Base-by-base conservation (phyloP, 1,140 invertebrate genomes). In the Hermatobates lingyangjiaoensis region DNA sequence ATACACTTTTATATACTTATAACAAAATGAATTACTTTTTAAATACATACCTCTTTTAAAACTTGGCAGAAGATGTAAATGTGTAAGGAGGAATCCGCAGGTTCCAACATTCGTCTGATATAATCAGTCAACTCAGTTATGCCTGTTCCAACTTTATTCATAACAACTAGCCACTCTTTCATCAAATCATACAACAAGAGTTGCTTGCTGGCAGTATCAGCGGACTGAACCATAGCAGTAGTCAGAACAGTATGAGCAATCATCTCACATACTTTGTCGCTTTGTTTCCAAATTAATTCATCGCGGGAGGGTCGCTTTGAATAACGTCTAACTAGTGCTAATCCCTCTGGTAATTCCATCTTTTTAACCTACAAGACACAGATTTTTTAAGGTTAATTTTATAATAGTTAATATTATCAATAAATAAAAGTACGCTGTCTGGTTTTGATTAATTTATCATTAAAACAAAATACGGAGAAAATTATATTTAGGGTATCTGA, bases 61-160 rank as follows among this genome's bases (percentile, higher is more conserved):
- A 77, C 72, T 50, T 64, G 63, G 55, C 68, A 69, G 53, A 75
- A 71, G 45, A 68, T 67, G 60, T 74, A 75, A 54, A 75, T 70
- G 57, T 75, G 72, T 56, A 69, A 64, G 51, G 72, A 71, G 56
- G 71, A 72, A 52, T 71, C 69, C 18, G 72, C 71, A 5, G 70
- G 66, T 56, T 72, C 66, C 45, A 73, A 68, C 54, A 74, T 67
- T 63, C 73, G 74, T 27, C 70, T 64, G 52, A 74, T 42, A 18
- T 20, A 18, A 42, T 42, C 39, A 42, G 7, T 42, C 14, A 42
- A 4, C 4, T 42, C 7, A 18, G 39, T 5, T 12, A 42, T 5
- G 21, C 14, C 14, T 18, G 7, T 42, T 42, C 39, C 39, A 42
- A 18, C 21, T 42, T 42, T 42, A 42, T 4, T 18, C 7, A 42